Base-by-base conservation (phyloP, 2,113 vertebrate genomes). In the Nycticebus coucang region DNA sequence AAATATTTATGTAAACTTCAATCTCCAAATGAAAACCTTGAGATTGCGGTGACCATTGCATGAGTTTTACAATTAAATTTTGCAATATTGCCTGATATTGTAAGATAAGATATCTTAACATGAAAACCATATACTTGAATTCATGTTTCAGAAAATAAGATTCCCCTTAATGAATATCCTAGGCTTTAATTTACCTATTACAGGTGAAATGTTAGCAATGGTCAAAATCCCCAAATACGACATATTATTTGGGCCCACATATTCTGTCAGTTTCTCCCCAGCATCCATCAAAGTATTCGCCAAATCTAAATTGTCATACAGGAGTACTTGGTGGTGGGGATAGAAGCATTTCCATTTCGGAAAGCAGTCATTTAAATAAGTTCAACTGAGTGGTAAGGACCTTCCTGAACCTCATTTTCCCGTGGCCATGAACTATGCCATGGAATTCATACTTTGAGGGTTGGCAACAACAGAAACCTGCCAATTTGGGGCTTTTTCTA, bases 71-170 rank as follows among this genome's bases (percentile, higher is more conserved):
- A 87, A 53, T 9, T 26, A 24, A 64, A 77, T 55, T 69, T 78
- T 84, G 28, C 82, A 89, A 74, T 45, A 41, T 1, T 77, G n/a
- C 15, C n/a, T 45, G 35, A 26, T n/a, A 17, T 77, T 59, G 14
- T n/a, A 15, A 72, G 19, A 11, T 3, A 21, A 30, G 19, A 28
- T 59, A 37, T 53, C 1, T 59, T 90, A n/a, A 78, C 26, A 30
- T 71, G 53, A 77, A 91, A 89, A 57, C 35, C 24, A 88, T 4
- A 64, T 6, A 83, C 28, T 82, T 93, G 66, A 69, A 71, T 33
- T 59, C 37, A 62, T 53, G 21, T 82, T 79, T 94, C 35, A 93
- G 30, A 81, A 93, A 94, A 37, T 57, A 62, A 60, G 57, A 33
- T 4, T 30, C 18, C 11, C 53, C 45, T 45, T 4, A 19, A 64